phyloP scores from a whole-genome alignment of 2,888 invertebrate genomes.

The Thera obeliscata region DNA sequence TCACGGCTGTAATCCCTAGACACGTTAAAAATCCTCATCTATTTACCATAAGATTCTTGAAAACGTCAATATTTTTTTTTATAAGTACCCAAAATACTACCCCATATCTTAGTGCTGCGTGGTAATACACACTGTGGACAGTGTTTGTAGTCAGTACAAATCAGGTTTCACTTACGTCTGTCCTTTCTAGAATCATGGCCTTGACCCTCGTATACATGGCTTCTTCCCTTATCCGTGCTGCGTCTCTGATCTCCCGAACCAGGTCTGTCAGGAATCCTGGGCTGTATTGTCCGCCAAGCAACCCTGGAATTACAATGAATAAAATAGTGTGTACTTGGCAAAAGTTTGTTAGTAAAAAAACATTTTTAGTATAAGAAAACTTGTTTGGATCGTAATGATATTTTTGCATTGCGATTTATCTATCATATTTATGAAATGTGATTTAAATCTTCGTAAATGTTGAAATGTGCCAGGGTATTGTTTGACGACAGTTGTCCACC shows the following conservation, averaged over 20 bases:
- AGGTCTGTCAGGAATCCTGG: conserved; percentile 90
- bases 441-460: too few species aligned
- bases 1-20: too few species aligned
- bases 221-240: conserved; percentile 88
- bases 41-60: too few species aligned
- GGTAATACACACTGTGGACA: neutral
- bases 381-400: too few species aligned
- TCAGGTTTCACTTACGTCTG: conserved; percentile 62
- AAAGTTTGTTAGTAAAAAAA: too few species aligned
- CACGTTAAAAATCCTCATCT: too few species aligned
- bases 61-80: too few species aligned
- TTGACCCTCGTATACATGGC: conserved; percentile 86
- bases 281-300: conserved; percentile 81
- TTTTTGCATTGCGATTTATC: too few species aligned
- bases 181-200: conserved; percentile 85
- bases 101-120: neutral
- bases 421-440: too few species aligned
- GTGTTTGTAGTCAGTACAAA: neutral
- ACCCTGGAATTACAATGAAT: conserved; percentile 55
- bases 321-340: neutral
- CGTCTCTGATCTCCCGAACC: conserved; percentile 89
- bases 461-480: too few species aligned
- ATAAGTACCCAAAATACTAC: neutral
- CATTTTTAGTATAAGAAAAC: too few species aligned
- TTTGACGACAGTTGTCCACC: too few species aligned